Evolutionary conservation across 1,140 invertebrate genomes (phyloP).

Genomic region (Drosophila pachea): DNA sequence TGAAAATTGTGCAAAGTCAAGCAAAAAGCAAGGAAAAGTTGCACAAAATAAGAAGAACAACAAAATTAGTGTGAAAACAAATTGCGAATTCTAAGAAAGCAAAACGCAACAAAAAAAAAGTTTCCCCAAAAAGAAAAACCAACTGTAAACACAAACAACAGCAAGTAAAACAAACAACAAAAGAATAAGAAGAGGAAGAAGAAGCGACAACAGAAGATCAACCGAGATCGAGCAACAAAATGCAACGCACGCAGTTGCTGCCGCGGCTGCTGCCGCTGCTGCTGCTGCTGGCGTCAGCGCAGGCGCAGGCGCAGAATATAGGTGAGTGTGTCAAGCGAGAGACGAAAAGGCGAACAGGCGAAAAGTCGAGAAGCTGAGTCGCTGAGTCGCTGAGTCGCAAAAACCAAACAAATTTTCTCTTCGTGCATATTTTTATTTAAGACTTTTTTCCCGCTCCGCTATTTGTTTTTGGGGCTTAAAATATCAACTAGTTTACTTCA

Average conservation of each 20-base stretch:
- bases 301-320: constrained; percentile 71
- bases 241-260: constrained; percentile 62
- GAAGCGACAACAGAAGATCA: constrained; percentile 9
- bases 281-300: constrained; percentile 35
- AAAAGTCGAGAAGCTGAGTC: constrained; percentile 20
- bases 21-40: constrained; percentile 15
- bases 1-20: constrained; percentile 2
- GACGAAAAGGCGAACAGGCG: constrained; percentile 47
- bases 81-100: constrained; percentile 34
- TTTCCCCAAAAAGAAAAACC: constrained; percentile 3
- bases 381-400: constrained; percentile 1
- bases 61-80: constrained; percentile 37
- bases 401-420: constrained; percentile 68
- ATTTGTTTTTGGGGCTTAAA: constrained; percentile 33
- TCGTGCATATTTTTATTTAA: constrained; percentile 28
- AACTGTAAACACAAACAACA: constrained; percentile 3
- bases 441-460: constrained; percentile 25
- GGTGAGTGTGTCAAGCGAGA: constrained; percentile 75
- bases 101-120: not conserved
- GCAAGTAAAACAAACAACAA: constrained; percentile 10
- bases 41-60: constrained; percentile 16
- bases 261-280: constrained; percentile 36
- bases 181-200: not conserved
- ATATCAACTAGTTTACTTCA: not conserved
- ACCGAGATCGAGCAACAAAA: constrained; percentile 44